Conservation (phyloP, 2,797 vertebrate genomes). For the Oreochromis mossambicus region DNA sequence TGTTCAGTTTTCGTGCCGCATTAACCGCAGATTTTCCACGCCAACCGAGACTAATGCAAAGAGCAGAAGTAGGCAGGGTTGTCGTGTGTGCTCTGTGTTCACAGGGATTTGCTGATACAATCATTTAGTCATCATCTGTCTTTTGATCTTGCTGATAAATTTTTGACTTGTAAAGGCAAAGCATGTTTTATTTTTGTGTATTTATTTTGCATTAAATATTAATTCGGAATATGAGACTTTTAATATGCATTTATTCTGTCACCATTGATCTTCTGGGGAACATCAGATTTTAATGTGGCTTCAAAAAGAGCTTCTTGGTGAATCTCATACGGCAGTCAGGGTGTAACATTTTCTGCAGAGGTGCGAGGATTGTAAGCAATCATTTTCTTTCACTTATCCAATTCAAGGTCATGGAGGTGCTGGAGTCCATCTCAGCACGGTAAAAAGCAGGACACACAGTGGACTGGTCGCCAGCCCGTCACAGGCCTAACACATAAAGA, state of each 20-base stretch:
- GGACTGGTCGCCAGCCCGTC: neutral
- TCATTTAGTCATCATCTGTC: neutral
- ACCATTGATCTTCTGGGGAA: neutral
- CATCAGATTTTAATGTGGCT: neutral
- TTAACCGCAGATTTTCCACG: constrained; percentile 21
- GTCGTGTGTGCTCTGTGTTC: neutral
- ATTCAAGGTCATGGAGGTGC: neutral
- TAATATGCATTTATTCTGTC: neutral
- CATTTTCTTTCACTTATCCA: neutral
- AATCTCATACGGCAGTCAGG: neutral
- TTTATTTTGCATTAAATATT: neutral
- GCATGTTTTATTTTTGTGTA: neutral
- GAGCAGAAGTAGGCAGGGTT: neutral
- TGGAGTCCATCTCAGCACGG: neutral
- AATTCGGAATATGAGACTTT: neutral
- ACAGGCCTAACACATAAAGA: neutral
- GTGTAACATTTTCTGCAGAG: neutral
- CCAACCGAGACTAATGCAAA: neutral
- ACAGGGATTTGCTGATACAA: neutral
- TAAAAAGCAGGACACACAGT: neutral
- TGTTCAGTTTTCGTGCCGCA: neutral
- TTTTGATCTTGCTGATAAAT: neutral
- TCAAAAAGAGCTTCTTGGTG: neutral
- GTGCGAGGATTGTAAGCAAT: neutral
- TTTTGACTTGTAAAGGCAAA: neutral